Evolutionary conservation across 2,888 invertebrate species (phyloP).

Genomic region (Ommatoiulus sabulosus): DNA sequence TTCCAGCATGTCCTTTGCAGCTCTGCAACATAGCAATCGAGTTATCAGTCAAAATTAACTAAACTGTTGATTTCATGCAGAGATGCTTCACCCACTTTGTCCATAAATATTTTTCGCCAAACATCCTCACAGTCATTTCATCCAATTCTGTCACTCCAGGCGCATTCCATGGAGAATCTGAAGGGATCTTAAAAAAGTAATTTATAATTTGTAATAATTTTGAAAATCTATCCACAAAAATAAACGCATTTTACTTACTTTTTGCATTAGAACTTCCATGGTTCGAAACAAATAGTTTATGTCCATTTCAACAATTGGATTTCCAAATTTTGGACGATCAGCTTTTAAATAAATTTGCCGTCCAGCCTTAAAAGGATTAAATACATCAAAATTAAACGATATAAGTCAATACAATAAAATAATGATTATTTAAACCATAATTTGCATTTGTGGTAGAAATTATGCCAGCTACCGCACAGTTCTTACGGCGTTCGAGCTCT

Average conservation of each 20-base stretch:
- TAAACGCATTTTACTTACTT: conserved; percentile 51
- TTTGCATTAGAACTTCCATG: conserved; percentile 55
- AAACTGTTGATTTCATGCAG: background rate
- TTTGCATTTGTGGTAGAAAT: too few relatives aligned
- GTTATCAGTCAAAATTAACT: background rate
- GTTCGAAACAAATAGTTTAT: conserved; percentile 58
- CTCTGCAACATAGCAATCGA: conserved; percentile 60
- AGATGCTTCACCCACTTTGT: conserved; percentile 62
- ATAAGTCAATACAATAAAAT: too few relatives aligned
- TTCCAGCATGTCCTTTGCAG: conserved; percentile 62
- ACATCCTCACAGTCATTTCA: conserved; percentile 64
- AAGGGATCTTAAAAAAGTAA: conserved; percentile 60
- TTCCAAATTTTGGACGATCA: conserved; percentile 56
- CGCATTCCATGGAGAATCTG: conserved; percentile 65
- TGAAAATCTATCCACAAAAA: background rate
- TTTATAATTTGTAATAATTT: background rate
- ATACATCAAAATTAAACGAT: background rate
- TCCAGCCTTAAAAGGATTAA: conserved; percentile 50
- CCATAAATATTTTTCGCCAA: conserved; percentile 64
- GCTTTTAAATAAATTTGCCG: conserved; percentile 52
- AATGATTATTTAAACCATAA: too few relatives aligned
- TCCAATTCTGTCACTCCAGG: conserved; percentile 65
- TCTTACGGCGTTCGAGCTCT: too few relatives aligned
- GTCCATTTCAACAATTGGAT: conserved; percentile 58
- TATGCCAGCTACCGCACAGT: too few relatives aligned